These are phyloP conservation scores for Rhamphomyia laevipes DNA, from an alignment of 2,888 invertebrate species.

Conservation along the genomic window DNA sequence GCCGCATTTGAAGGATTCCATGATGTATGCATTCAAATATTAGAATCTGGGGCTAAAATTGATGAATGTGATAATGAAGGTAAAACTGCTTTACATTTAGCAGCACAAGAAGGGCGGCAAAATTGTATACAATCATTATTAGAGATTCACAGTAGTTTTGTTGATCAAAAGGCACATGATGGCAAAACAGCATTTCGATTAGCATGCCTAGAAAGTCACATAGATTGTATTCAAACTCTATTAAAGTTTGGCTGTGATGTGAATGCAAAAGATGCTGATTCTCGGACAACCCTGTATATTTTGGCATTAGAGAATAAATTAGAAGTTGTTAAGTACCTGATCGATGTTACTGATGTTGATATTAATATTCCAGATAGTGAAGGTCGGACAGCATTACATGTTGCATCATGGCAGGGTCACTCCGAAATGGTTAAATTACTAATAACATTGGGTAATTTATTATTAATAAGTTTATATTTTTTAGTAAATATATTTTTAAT, in stretches of 20 bases:
- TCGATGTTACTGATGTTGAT: conserved; percentile 64
- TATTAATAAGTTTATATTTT: conserved; percentile 3
- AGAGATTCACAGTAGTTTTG: conserved; percentile 63
- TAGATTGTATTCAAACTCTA: conserved; percentile 51
- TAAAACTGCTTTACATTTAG: conserved; percentile 74
- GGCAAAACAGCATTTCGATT: conserved; percentile 75
- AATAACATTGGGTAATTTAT: conserved; percentile 50
- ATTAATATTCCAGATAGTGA: conserved; percentile 83
- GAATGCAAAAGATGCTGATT: conserved; percentile 84
- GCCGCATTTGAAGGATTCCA: conserved; percentile 77
- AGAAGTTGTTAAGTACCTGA: conserved; percentile 69
- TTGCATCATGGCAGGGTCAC: conserved; percentile 90
- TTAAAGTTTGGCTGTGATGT: conserved; percentile 66
- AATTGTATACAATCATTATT: conserved; percentile 45
- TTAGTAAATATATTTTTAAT: background rate
- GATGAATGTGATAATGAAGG: conserved; percentile 88
- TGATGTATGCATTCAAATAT: conserved; percentile 36
- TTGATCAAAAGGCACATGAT: conserved; percentile 79
- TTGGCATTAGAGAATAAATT: conserved; percentile 77
- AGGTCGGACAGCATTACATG: conserved; percentile 81
- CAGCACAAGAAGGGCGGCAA: conserved; percentile 80
- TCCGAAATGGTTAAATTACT: conserved; percentile 82
- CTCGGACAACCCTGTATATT: conserved; percentile 83
- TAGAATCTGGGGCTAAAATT: conserved; percentile 79
- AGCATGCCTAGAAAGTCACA: conserved; percentile 48